These are phyloP conservation scores for Eucriotettix oculatus DNA, from an alignment of 2,888 invertebrate species.

Conservation along the genomic window DNA sequence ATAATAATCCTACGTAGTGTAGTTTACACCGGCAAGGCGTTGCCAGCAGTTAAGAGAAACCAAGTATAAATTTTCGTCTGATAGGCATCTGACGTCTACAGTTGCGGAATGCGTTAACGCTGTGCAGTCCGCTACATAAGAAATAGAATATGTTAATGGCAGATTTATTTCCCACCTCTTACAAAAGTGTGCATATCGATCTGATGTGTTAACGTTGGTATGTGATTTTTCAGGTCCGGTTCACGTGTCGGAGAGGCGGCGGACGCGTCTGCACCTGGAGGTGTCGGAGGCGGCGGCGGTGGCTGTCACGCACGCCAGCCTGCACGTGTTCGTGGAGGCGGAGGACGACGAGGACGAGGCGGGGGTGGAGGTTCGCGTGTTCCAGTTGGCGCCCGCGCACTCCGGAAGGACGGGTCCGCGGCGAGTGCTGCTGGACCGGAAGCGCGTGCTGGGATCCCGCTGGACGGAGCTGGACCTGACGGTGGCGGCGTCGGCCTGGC, in stretches of 20 bases:
- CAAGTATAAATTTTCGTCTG: too few relatives aligned
- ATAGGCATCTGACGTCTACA: too few relatives aligned
- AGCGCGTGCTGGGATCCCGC: conserved; percentile 25
- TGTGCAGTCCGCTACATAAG: too few relatives aligned
- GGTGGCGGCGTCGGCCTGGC: conserved; percentile 31
- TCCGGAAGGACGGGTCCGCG: conserved; percentile 20
- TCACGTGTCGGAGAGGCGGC: neutral
- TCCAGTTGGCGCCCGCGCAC: conserved; percentile 13
- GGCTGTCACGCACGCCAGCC: conserved; percentile 6
- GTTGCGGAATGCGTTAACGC: too few relatives aligned
- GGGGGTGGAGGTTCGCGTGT: conserved; percentile 16
- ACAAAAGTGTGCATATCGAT: too few relatives aligned
- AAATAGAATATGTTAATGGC: too few relatives aligned
- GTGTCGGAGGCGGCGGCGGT: neutral
- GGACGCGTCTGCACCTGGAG: neutral
- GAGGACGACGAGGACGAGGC: neutral
- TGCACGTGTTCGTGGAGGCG: conserved; percentile 5
- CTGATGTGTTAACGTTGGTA: neutral
- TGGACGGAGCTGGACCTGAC: conserved; percentile 46
- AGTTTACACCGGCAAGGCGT: too few relatives aligned
- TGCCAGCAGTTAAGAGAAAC: too few relatives aligned
- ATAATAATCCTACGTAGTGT: too few relatives aligned
- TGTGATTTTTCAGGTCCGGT: neutral
- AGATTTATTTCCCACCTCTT: too few relatives aligned
- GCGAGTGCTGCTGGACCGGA: conserved; percentile 22